Evolutionary conservation across 2,888 invertebrate genomes (phyloP), one percentile per base, ranked within the genome.

Genomic region (Pharmacophagus antenor): DNA sequence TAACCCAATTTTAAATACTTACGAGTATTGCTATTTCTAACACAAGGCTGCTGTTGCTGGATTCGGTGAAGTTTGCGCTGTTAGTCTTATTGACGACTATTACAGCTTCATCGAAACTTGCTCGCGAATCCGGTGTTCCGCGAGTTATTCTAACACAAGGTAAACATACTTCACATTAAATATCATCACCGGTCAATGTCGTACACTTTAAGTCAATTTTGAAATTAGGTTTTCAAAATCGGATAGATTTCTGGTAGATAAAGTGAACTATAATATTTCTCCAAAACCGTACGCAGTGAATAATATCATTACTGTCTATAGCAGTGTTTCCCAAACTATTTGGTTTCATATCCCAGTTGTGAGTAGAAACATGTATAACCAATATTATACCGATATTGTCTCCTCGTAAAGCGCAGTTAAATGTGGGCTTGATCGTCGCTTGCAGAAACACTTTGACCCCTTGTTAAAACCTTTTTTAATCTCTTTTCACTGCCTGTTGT

Each of bases 321-420:
- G n/a, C n/a, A n/a, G n/a, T n/a, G n/a, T n/a, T n/a, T n/a, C n/a
- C n/a, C 7, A 25, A 25, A 25, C 23, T 5, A 7, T 31, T 10
- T 12, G 10, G 1, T 7, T 31, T 10, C 31, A 31, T 15, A 69
- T 73, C 71, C 70, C 68, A 63, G n/a, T n/a, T n/a, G n/a, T n/a
- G 67, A 75, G 73, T 67, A 74, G 62, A n/a, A n/a, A 63, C 85
- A 85, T 78, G 80, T 85, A 85, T 73, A 67, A 55, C 72, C 67
- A 82, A 82, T 81, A 83, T 81, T 85, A 86, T 86, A 83, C 85
- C 82, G 77, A 86, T 85, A 87, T 73, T 70, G 77, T 66, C 71
- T 61, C 74, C 67, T 82, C 82, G 77, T 83, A 84, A 86, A 85
- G 66, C 73, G 69, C 64, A 70, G 58, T 62, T 65, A 67, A 70